Conservation (phyloP, 1,140 invertebrate genomes). For the Drosophila melanica region DNA sequence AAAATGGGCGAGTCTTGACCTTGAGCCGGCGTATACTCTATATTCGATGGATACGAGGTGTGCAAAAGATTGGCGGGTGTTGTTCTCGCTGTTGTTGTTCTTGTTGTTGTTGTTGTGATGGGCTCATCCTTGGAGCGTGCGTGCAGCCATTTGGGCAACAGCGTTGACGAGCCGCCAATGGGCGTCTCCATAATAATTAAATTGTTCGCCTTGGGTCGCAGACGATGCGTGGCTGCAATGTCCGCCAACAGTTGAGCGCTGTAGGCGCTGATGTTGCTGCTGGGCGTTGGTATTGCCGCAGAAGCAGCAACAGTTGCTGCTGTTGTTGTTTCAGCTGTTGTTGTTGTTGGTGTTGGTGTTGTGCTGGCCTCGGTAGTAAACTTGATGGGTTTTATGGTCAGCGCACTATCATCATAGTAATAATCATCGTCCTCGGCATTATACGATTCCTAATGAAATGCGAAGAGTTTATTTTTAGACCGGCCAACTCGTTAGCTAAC, state of each 20-base stretch:
- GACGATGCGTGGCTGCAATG: slow-evolving; percentile 39
- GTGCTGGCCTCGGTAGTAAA: slow-evolving; percentile 47
- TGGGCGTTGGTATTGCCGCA: slow-evolving; percentile 2
- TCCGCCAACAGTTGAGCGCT: slow-evolving; percentile 62
- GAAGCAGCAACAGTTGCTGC: not conserved
- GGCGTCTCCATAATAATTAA: slow-evolving; percentile 66
- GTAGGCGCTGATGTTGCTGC: slow-evolving; percentile 39
- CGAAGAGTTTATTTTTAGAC: slow-evolving; percentile 65
- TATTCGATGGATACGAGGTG: slow-evolving; percentile 21
- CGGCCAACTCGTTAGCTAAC: slow-evolving; percentile 42
- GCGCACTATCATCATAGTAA: slow-evolving; percentile 79
- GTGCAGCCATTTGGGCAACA: slow-evolving; percentile 36
- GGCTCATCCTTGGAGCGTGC: slow-evolving; percentile 58
- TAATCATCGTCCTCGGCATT: slow-evolving; percentile 77
- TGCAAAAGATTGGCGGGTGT: slow-evolving; percentile 1
- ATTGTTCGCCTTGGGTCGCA: slow-evolving; percentile 54
- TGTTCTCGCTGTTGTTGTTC: not conserved
- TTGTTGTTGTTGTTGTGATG: slow-evolving; percentile 24
- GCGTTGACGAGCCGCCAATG: slow-evolving; percentile 41
- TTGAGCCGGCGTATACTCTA: slow-evolving; percentile 64
- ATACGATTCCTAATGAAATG: slow-evolving; percentile 67
- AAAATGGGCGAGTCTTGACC: slow-evolving; percentile 72
- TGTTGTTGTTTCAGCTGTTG: slow-evolving; percentile 6
- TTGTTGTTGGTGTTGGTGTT: slow-evolving; percentile 32
- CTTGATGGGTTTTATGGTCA: slow-evolving; percentile 78